Base-by-base conservation (phyloP, 2,888 invertebrate species). In the Ectobius pallidus region DNA sequence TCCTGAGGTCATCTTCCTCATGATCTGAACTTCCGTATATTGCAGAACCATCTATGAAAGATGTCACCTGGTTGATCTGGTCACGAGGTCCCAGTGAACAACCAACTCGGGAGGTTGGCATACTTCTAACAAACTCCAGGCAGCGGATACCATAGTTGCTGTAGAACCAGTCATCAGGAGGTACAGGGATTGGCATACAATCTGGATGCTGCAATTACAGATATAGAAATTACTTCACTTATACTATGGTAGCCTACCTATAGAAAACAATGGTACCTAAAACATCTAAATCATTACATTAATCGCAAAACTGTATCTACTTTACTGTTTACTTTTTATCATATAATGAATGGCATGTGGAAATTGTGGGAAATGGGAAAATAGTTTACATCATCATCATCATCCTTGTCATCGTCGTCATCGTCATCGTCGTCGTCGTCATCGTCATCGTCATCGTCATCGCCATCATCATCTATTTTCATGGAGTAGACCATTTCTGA, bases 41-140 rank as follows among this genome's bases (percentile, higher is more conserved):
- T 30, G 91, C 91, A 0, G 94, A 95, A 0, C 89, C 95, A 77
- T 95, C 95, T 7, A 95, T 86, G 79, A 88, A 95, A 0, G 93
- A 90, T 0, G 95, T 94, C 3, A 92, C 89, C 81, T 94, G 94
- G 81, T 94, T 93, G 73, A 94, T 89, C 82, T 95, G 95, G 79
- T 95, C 94, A 1, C 95, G 85, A 85, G 92, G 92, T 11, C 95
- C 94, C 16, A 95, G 85, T 7, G 90, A 88, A 79, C 95, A 95
- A 81, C 93, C 91, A 58, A 92, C 89, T 2, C 91, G 85, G 1
- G 94, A 92, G 0, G 94, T 92, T 0, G 95, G 91, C 0, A 92
- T 92, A 11, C 94, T 94, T 0, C 95, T 86, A 22, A 93, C 86
- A 80, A 95, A 95, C 83, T 95, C 94, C 80, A 95, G 83, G 79